These are phyloP conservation scores for Meda fulgida DNA, from an alignment of 2,797 vertebrate species.

Conservation along the genomic window DNA sequence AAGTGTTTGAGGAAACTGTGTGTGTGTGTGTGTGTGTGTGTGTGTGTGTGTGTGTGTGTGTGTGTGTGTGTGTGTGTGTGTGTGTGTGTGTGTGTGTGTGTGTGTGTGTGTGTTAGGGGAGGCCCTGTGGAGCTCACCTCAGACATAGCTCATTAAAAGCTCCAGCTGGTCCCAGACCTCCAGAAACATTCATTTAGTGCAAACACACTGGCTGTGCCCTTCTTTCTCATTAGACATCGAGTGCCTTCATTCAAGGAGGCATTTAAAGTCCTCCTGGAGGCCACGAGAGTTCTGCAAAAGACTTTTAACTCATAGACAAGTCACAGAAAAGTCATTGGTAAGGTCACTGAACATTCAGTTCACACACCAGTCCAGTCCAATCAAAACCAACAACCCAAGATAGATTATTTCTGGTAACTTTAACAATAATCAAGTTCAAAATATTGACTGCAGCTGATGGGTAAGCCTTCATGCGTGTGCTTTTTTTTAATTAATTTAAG, in stretches of 20 bases:
- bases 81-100: conserved; percentile 27
- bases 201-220: conserved; percentile 61
- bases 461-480: conserved; percentile 31
- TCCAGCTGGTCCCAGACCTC: conserved; percentile 64
- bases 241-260: conserved; percentile 68
- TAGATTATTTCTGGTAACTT: conserved; percentile 35
- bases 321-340: conserved; percentile 60
- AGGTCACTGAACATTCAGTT: conserved; percentile 26
- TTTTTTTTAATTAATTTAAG: conserved; percentile 42
- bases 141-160: conserved; percentile 75
- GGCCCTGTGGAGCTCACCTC: conserved; percentile 68
- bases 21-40: background rate
- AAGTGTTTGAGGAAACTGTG: conserved; percentile 57
- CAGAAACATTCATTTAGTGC: conserved; percentile 67
- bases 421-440: conserved; percentile 47
- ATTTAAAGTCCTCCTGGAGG: conserved; percentile 70
- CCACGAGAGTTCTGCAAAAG: conserved; percentile 54
- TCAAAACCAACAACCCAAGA: conserved; percentile 40
- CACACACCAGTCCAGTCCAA: background rate
- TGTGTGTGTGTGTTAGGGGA: conserved; percentile 27
- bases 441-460: conserved; percentile 50
- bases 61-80: background rate
- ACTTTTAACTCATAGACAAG: conserved; percentile 63
- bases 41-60: too few species aligned
- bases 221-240: conserved; percentile 68